Percentiles rank a stretch among this genome's conserved stretches.
These are phyloP conservation scores for Amblyopsis rosae DNA, from an alignment of 2,113 vertebrate genomes.

Conservation along the genomic window DNA sequence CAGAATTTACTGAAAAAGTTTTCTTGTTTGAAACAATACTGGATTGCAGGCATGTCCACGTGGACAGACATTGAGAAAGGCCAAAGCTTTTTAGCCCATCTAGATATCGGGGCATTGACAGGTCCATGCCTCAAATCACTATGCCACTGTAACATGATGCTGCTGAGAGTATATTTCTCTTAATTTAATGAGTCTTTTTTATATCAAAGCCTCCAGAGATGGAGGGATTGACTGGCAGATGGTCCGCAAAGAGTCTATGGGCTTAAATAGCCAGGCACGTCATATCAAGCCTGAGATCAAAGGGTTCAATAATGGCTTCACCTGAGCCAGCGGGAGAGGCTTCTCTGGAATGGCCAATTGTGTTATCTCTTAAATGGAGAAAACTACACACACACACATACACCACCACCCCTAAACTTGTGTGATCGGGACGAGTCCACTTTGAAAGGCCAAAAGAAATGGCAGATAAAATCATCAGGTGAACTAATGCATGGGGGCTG, in stretches of 20 bases:
- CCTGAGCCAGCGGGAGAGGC: slow-evolving; percentile 33
- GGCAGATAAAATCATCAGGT: slow-evolving; percentile 5
- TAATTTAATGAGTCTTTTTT: too few relatives aligned
- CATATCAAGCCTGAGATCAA: slow-evolving; percentile 52
- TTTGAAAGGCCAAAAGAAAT: slow-evolving; percentile 31
- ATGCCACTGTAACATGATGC: too few relatives aligned
- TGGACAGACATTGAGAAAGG: too few relatives aligned
- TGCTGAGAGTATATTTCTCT: too few relatives aligned
- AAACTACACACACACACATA: slow-evolving; percentile 4
- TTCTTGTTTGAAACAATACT: too few relatives aligned
- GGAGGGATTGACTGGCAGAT: slow-evolving; percentile 5
- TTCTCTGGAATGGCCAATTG: slow-evolving; percentile 31
- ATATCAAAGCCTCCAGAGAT: slow-evolving; percentile 40
- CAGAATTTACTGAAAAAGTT: too few relatives aligned
- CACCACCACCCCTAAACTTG: slow-evolving; percentile 40
- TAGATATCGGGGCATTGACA: too few relatives aligned
- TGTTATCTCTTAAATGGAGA: slow-evolving; percentile 34
- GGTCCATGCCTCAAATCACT: too few relatives aligned
- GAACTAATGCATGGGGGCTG: slow-evolving; percentile 19
- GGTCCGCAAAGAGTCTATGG: slow-evolving; percentile 20
- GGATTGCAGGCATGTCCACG: too few relatives aligned
- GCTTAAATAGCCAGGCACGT: slow-evolving; percentile 31
- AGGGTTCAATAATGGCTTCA: slow-evolving; percentile 57
- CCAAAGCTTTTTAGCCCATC: too few relatives aligned
- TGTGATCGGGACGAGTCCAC: slow-evolving; percentile 41